Conservation (phyloP, 2,113 vertebrate genomes). For the Xiphophorus hellerii region DNA sequence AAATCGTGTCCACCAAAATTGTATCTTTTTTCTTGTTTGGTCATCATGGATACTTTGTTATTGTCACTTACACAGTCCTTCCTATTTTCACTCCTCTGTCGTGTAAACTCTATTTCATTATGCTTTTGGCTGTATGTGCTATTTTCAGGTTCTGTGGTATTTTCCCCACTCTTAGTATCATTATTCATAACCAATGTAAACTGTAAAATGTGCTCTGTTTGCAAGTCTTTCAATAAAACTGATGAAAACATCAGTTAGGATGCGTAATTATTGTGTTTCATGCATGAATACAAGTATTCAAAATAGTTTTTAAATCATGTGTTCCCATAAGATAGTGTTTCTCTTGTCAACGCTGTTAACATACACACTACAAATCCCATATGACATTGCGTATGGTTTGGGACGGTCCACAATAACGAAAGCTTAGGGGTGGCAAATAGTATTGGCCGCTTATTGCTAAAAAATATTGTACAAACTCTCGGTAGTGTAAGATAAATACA, state of each 20-base stretch:
- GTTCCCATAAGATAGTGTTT: neutral
- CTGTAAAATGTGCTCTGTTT: constrained; percentile 72
- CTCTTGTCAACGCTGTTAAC: neutral
- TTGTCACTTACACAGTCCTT: constrained; percentile 30
- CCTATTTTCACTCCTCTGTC: constrained; percentile 41
- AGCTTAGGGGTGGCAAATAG: constrained; percentile 11
- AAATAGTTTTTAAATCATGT: neutral
- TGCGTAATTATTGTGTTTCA: neutral
- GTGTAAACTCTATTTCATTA: constrained; percentile 41
- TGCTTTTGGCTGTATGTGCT: constrained; percentile 51
- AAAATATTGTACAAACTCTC: neutral
- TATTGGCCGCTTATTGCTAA: neutral
- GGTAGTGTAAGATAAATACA: rapidly evolving
- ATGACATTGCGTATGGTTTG: constrained; percentile 35
- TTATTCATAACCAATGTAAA: constrained; percentile 47
- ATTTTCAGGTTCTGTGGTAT: constrained; percentile 50
- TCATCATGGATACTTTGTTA: constrained; percentile 39
- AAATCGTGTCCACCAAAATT: constrained; percentile 11
- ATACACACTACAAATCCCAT: constrained; percentile 58
- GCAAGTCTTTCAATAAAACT: constrained; percentile 79
- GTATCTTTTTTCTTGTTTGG: constrained; percentile 39
- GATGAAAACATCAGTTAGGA: neutral
- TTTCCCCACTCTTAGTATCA: constrained; percentile 50
- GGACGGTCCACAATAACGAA: constrained; percentile 38
- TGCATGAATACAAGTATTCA: neutral